Conservation (phyloP, 2,797 vertebrate species). For the Parambassis ranga region DNA sequence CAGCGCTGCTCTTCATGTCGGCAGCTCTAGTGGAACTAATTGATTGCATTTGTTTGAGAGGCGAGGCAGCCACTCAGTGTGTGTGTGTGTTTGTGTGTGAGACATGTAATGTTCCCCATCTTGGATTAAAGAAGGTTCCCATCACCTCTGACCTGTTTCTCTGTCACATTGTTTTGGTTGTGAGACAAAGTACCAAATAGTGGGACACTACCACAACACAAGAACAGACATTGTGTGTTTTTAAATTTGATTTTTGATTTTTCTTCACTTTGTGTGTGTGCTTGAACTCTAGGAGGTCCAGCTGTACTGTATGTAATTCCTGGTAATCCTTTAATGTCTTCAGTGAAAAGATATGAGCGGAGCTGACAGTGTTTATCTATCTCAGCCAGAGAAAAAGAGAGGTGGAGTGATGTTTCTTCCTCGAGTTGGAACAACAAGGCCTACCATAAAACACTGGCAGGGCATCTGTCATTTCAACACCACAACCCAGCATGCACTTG, state of each 20-base stretch:
- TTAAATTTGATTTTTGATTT: neutral
- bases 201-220: neutral
- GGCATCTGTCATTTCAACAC: conserved; percentile 18
- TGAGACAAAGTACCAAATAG: conserved; percentile 31
- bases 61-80: conserved; percentile 5
- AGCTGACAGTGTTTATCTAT: conserved; percentile 38
- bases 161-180: conserved; percentile 26
- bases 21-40: conserved; percentile 46
- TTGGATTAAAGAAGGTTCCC: conserved; percentile 39
- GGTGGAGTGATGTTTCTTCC: neutral
- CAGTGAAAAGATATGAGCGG: neutral
- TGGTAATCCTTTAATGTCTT: conserved; percentile 24
- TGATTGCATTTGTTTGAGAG: conserved; percentile 53
- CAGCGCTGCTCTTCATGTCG: conserved; percentile 48
- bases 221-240: conserved; percentile 9
- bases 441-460: conserved; percentile 23
- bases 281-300: conserved; percentile 13
- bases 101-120: conserved; percentile 31
- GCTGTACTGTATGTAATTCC: conserved; percentile 1
- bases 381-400: conserved; percentile 2
- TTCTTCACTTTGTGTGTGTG: neutral
- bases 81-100: conserved; percentile 33
- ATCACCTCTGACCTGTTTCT: conserved; percentile 31
- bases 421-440: conserved; percentile 19
- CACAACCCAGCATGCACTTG: conserved; percentile 30